phyloP scores from a whole-genome alignment of 2,113 vertebrate species.

The Lonchura striata region DNA sequence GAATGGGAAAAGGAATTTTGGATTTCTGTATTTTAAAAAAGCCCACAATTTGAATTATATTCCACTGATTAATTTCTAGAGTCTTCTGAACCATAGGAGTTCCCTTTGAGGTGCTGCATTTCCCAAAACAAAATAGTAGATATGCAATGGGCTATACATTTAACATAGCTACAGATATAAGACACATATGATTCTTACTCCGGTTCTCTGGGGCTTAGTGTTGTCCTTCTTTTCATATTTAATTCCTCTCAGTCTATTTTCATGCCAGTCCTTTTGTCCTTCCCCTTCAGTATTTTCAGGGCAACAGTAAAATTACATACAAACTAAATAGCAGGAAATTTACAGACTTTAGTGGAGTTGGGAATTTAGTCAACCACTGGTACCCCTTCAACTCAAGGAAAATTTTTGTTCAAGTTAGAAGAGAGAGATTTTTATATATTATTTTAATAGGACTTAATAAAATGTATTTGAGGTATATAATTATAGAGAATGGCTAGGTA shows the following conservation, averaged over 20 bases:
- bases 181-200: not conserved
- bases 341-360: not conserved
- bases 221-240: not conserved
- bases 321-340: not conserved
- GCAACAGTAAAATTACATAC: not conserved
- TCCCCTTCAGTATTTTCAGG: not conserved
- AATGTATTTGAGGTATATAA: not conserved
- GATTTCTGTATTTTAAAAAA: rapidly evolving
- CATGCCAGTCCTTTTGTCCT: not conserved
- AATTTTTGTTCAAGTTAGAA: not conserved
- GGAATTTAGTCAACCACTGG: not conserved
- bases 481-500: not conserved
- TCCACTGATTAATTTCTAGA: not conserved
- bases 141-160: not conserved
- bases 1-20: not conserved
- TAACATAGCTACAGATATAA: not conserved
- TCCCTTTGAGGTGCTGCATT: not conserved
- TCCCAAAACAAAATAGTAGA: not conserved
- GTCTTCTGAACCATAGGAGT: not conserved
- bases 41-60: not conserved
- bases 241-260: not conserved
- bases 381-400: not conserved
- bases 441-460: not conserved
- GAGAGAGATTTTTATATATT: not conserved
- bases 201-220: not conserved